phyloP scores from a whole-genome alignment of 2,888 invertebrate species.

The Creontiades dilutus region DNA sequence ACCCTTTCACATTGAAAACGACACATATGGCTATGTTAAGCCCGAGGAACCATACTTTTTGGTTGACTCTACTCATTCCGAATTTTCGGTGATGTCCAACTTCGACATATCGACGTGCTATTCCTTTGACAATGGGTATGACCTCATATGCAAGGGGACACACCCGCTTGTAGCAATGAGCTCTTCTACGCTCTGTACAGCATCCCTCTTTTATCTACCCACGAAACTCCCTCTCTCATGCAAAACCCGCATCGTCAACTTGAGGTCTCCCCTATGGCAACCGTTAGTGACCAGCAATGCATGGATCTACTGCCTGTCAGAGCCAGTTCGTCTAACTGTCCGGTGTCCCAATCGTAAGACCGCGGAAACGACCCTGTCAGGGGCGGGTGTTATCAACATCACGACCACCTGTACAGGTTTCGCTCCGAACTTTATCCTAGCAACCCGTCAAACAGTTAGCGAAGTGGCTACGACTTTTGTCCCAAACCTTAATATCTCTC shows the following conservation, averaged over 20 bases:
- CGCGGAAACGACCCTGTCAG: too few relatives aligned
- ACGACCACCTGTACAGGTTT: neutral
- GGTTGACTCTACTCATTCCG: neutral
- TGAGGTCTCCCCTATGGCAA: neutral
- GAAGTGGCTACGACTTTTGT: too few relatives aligned
- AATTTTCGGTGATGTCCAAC: neutral
- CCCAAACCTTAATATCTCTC: neutral
- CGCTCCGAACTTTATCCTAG: neutral
- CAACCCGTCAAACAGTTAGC: too few relatives aligned
- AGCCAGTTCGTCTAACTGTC: neutral
- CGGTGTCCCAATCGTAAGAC: too few relatives aligned
- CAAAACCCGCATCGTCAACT: neutral
- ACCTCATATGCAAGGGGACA: neutral
- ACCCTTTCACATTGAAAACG: constrained; percentile 31
- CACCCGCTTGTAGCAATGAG: too few relatives aligned
- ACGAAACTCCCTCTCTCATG: too few relatives aligned
- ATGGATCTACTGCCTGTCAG: neutral
- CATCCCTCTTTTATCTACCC: too few relatives aligned
- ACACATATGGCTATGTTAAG: constrained; percentile 13
- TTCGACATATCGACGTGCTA: constrained; percentile 10
- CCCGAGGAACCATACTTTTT: constrained; percentile 21
- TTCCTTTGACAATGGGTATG: neutral
- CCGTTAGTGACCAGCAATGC: neutral
- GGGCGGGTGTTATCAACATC: neutral
- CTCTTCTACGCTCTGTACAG: too few relatives aligned